Evolutionary conservation across 2,888 invertebrate species (phyloP).

Genomic region (Pseudococcus viburni): DNA sequence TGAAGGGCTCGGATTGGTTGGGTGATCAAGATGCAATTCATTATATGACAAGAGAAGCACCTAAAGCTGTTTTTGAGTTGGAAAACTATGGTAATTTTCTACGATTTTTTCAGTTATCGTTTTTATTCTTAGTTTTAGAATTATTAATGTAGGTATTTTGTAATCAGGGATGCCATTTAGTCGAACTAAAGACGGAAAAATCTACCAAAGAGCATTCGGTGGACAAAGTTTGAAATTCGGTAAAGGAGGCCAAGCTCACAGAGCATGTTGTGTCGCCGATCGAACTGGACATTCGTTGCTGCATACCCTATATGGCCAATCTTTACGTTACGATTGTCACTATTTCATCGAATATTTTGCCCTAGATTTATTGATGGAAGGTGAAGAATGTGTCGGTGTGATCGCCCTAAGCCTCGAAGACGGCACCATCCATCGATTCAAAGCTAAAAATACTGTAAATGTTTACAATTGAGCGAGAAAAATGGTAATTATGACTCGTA

Average conservation of each 20-base stretch:
- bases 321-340: slow-evolving; percentile 95
- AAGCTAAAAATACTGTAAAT: slow-evolving; percentile 83
- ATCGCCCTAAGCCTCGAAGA: slow-evolving; percentile 96
- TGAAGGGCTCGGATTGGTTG: slow-evolving; percentile 99
- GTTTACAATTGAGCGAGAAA: not conserved
- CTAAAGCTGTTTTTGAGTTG: slow-evolving; percentile 89
- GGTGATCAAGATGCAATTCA: slow-evolving; percentile 99
- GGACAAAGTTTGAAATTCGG: slow-evolving; percentile 98
- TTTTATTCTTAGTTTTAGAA: no score
- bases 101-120: not conserved
- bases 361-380: slow-evolving; percentile 94
- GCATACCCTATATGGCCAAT: slow-evolving; percentile 98
- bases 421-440: slow-evolving; percentile 93
- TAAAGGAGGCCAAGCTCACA: slow-evolving; percentile 97
- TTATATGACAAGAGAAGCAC: slow-evolving; percentile 95
- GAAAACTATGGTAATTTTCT: slow-evolving; percentile 77
- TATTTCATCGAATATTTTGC: slow-evolving; percentile 99
- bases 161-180: slow-evolving; percentile 96
- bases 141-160: no score
- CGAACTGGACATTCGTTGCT: slow-evolving; percentile 97
- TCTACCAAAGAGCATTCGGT: slow-evolving; percentile 99
- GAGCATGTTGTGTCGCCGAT: slow-evolving; percentile 98
- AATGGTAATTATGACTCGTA: not conserved
- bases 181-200: slow-evolving; percentile 95
- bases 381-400: slow-evolving; percentile 92